These are phyloP conservation scores for Urocolius indicus DNA, from an alignment of 2,113 vertebrate species.

Conservation along the genomic window DNA sequence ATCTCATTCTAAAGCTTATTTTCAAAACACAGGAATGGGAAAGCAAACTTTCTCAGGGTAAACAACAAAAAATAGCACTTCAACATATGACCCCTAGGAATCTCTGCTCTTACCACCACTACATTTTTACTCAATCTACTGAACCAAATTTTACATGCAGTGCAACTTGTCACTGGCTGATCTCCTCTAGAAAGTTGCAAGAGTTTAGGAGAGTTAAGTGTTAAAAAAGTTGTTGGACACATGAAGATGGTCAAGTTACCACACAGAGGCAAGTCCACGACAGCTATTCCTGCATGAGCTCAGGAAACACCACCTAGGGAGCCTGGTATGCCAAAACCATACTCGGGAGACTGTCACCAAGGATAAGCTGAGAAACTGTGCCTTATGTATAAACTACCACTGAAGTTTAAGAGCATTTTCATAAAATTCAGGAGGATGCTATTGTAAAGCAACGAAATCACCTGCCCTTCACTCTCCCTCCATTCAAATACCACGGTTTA, in stretches of 20 bases:
- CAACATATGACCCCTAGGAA: background rate
- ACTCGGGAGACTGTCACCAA: background rate
- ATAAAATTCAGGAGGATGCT: background rate
- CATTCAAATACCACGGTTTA: background rate
- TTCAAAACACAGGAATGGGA: background rate
- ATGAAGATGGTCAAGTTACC: background rate
- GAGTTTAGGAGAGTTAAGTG: background rate
- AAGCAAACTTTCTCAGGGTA: background rate
- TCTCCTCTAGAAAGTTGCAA: background rate
- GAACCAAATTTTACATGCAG: background rate
- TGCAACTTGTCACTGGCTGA: background rate
- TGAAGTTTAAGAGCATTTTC: background rate
- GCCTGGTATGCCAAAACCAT: background rate
- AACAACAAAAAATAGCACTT: background rate
- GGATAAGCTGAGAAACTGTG: background rate
- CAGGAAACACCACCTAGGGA: background rate
- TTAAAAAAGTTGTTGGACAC: background rate
- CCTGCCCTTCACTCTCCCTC: background rate
- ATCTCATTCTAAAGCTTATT: background rate
- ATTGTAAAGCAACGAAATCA: background rate
- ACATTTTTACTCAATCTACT: background rate
- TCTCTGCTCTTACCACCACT: background rate
- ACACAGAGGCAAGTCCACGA: accelerated
- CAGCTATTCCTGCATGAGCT: background rate
- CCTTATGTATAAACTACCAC: background rate